Conservation (phyloP, 2,113 vertebrate species). For the Calidris pugnax region DNA sequence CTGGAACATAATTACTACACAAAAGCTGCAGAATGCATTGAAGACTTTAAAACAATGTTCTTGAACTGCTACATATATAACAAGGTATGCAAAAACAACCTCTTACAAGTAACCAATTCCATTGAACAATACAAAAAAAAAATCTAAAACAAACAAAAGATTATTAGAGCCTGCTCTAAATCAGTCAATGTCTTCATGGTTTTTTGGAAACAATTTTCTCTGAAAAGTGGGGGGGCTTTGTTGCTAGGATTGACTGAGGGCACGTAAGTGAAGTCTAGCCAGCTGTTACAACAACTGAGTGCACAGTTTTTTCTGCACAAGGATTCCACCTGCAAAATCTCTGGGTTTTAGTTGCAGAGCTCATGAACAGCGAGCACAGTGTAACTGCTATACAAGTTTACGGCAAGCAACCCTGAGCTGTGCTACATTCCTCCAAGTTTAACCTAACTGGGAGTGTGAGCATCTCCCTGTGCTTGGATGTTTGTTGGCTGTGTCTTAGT, state of each 20-base stretch:
- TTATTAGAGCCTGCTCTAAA: neutral
- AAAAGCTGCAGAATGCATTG: slow-evolving; percentile 85
- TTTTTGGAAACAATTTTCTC: neutral
- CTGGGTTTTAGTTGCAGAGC: neutral
- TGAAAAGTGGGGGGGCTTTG: neutral
- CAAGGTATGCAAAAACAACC: slow-evolving; percentile 72
- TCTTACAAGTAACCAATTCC: neutral
- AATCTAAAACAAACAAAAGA: neutral
- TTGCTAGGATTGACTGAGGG: neutral
- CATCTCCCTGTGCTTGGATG: neutral
- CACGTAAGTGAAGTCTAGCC: accelerated
- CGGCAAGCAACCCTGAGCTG: neutral
- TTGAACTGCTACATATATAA: slow-evolving; percentile 94
- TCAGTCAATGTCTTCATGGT: neutral
- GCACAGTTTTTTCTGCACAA: neutral
- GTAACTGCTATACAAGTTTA: neutral
- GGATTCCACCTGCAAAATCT: neutral
- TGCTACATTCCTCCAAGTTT: neutral
- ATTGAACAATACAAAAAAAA: neutral
- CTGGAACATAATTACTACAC: slow-evolving; percentile 90
- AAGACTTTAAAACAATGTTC: slow-evolving; percentile 92
- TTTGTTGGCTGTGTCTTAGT: neutral
- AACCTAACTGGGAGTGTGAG: neutral
- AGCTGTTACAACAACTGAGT: neutral
- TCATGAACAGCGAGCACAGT: neutral